Percentiles rank a stretch among this genome's conserved stretches.
Conservation (phyloP, 1,140 invertebrate genomes). For the Drosophila mayri region DNA sequence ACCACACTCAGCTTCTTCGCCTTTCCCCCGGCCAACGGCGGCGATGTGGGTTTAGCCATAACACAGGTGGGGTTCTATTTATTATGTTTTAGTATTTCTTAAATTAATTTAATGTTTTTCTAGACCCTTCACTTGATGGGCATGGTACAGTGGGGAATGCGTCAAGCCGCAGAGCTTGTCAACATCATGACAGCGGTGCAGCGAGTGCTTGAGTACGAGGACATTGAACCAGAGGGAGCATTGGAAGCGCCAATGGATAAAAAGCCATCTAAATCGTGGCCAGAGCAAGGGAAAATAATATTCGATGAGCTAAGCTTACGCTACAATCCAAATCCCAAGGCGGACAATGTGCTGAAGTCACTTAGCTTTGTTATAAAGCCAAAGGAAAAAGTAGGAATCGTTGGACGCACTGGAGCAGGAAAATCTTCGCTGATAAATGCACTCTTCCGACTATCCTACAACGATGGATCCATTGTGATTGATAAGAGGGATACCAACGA, state of each 20-base stretch:
- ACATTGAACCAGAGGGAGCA: slow-evolving; percentile 89
- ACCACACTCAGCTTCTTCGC: slow-evolving; percentile 90
- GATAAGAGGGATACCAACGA: slow-evolving; percentile 88
- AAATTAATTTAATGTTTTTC: too few species aligned
- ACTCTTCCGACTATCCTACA: slow-evolving; percentile 90
- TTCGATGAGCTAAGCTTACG: slow-evolving; percentile 89
- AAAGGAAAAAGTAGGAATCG: slow-evolving; percentile 90
- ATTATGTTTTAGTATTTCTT: neutral
- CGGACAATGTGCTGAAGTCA: slow-evolving; percentile 87
- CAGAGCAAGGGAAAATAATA: slow-evolving; percentile 88
- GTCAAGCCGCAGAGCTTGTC: slow-evolving; percentile 93
- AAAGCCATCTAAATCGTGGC: slow-evolving; percentile 90
- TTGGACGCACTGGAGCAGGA: slow-evolving; percentile 95
- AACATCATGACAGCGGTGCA: slow-evolving; percentile 94
- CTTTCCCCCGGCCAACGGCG: slow-evolving; percentile 87
- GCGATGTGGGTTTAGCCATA: slow-evolving; percentile 92
- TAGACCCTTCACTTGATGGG: too few species aligned
- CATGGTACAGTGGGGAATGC: slow-evolving; percentile 93
- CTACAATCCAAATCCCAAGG: slow-evolving; percentile 88
- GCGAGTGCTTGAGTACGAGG: slow-evolving; percentile 90
- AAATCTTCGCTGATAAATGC: slow-evolving; percentile 89
- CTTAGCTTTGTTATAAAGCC: slow-evolving; percentile 87
- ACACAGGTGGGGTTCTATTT: too few species aligned
- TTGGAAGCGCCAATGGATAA: slow-evolving; percentile 87
- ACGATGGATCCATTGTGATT: slow-evolving; percentile 90